A percentile compares a stretch with the other conserved stretches of the same genome.
phyloP scores from a whole-genome alignment of 2,113 vertebrate genomes.

The Plectropomus leopardus region DNA sequence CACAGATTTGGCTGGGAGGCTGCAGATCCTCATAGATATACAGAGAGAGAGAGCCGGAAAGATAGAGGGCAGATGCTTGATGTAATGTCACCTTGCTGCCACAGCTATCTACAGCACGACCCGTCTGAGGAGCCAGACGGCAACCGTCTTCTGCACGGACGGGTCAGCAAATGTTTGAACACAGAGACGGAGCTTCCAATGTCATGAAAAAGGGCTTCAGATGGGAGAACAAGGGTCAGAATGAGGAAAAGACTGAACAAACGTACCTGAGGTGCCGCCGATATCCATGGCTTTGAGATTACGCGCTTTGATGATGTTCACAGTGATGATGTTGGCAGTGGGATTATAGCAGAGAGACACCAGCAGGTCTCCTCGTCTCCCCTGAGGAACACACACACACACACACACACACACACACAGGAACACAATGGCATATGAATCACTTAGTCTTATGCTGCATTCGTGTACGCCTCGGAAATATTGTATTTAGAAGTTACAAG shows the following conservation, averaged over 20 bases:
- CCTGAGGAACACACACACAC: constrained; percentile 62
- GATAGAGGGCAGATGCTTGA: constrained; percentile 55
- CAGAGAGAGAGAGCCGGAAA: constrained; percentile 39
- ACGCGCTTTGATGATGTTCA: constrained; percentile 99
- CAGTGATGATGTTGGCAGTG: constrained; percentile 97
- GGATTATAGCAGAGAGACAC: constrained; percentile 95
- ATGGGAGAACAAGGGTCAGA: constrained; percentile 13
- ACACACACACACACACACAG: constrained; percentile 40
- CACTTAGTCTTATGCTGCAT: constrained; percentile 18
- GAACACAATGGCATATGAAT: constrained; percentile 55
- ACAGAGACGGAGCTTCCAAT: constrained; percentile 20
- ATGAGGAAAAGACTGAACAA: constrained; percentile 42
- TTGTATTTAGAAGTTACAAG: too few species aligned
- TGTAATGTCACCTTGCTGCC: constrained; percentile 73
- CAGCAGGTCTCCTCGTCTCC: constrained; percentile 81
- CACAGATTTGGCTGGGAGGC: constrained; percentile 55
- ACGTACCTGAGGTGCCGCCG: constrained; percentile 96
- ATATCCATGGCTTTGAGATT: constrained; percentile 99
- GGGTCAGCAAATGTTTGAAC: constrained; percentile 50
- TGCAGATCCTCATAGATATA: constrained; percentile 71
- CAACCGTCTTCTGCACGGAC: constrained; percentile 22
- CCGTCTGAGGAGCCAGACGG: constrained; percentile 32
- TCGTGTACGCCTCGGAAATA: too few species aligned
- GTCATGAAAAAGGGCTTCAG: constrained; percentile 25
- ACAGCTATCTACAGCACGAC: constrained; percentile 28